Conservation (phyloP, 37 sponge, comb jelly and placozoan genomes). For the Chondrosia reniformis region DNA sequence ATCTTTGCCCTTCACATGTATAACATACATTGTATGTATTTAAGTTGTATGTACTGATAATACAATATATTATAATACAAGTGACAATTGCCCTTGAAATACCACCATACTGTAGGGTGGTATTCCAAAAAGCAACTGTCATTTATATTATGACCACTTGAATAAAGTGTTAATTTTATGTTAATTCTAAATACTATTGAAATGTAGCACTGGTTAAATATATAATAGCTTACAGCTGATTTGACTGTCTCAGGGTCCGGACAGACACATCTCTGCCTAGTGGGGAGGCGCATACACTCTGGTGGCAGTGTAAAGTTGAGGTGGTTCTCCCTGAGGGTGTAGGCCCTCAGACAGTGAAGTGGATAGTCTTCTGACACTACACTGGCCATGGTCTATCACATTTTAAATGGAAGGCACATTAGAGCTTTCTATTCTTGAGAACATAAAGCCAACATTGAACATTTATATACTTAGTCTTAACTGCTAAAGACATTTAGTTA, state of each 20-base stretch:
- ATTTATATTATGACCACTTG: background rate
- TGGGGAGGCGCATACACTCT: background rate
- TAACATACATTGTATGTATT: background rate
- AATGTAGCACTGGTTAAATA: background rate
- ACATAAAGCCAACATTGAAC: too few relatives aligned
- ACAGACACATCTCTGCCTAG: background rate
- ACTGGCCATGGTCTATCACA: too few relatives aligned
- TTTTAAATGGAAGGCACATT: too few relatives aligned
- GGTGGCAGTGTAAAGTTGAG: background rate
- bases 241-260: slow-evolving; percentile 6
- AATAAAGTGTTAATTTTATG: background rate
- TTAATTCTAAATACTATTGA: too few relatives aligned
- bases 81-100: background rate
- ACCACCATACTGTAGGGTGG: background rate
- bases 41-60: background rate
- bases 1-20: slow-evolving; percentile 6
- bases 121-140: background rate
- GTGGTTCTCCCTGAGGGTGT: background rate
- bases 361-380: background rate
- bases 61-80: too few relatives aligned
- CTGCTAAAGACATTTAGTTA: too few relatives aligned
- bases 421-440: too few relatives aligned
- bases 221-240: background rate
- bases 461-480: too few relatives aligned
- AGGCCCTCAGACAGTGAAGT: background rate